These are phyloP conservation scores for Heliconius erato DNA, from an alignment of 2,888 invertebrate genomes.

Conservation along the genomic window DNA sequence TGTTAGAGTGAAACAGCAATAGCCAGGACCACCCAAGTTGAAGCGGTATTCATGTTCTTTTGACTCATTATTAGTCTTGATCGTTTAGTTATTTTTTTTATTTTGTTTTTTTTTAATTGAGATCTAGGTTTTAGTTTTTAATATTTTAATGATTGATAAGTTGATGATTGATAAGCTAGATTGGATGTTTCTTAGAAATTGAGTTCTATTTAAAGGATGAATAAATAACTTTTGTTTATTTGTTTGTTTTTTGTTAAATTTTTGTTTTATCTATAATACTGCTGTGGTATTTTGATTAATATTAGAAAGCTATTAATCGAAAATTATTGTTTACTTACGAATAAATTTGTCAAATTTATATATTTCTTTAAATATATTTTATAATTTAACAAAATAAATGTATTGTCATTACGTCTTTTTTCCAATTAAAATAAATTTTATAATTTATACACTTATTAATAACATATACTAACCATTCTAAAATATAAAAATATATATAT, in stretches of 20 bases:
- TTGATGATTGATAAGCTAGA: slow-evolving; percentile 34
- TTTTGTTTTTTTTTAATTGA: slow-evolving; percentile 50
- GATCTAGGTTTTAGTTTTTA: slow-evolving; percentile 47
- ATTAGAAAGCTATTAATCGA: too few relatives aligned
- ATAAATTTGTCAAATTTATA: too few relatives aligned
- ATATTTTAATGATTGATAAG: slow-evolving; percentile 40
- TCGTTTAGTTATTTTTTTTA: slow-evolving; percentile 63
- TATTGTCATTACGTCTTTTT: too few relatives aligned
- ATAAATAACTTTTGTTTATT: background rate
- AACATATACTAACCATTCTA: too few relatives aligned
- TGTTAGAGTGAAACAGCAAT: slow-evolving; percentile 58
- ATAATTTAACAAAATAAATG: too few relatives aligned
- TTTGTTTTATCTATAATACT: background rate
- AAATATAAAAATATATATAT: too few relatives aligned
- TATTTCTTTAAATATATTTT: too few relatives aligned
- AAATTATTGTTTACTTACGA: too few relatives aligned
- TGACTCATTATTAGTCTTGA: slow-evolving; percentile 69
- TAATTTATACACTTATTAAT: too few relatives aligned
- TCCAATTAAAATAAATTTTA: too few relatives aligned
- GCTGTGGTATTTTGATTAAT: background rate
- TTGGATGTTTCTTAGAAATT: slow-evolving; percentile 1
- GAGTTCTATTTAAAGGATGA: background rate
- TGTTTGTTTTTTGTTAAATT: background rate
- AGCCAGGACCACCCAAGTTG: slow-evolving; percentile 80
- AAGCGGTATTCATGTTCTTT: slow-evolving; percentile 71